Conservation (phyloP, 1,140 invertebrate genomes). For the Panagrolaimus sp. region DNA sequence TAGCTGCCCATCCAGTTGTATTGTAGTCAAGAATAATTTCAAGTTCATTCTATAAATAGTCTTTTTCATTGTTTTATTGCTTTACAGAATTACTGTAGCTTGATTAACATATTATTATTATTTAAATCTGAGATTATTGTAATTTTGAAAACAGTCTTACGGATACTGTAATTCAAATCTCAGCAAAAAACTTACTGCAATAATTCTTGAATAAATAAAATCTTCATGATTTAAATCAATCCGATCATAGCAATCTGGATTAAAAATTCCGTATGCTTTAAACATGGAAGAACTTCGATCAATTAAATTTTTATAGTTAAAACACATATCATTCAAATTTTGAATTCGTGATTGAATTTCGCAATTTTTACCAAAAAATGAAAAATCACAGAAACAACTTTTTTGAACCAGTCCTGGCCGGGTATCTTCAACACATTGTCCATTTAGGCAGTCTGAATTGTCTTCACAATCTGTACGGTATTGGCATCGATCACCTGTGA, state of each 20-base stretch:
- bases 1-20: conserved; percentile 32
- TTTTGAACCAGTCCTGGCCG: conserved; percentile 26
- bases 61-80: too few species aligned
- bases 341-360: conserved; percentile 23
- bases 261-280: conserved; percentile 39
- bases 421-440: conserved; percentile 25
- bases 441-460: conserved; percentile 31
- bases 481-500: conserved; percentile 50
- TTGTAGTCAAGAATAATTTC: conserved; percentile 43
- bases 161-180: too few species aligned
- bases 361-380: conserved; percentile 45
- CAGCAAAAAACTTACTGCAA: conserved; percentile 24
- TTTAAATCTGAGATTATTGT: too few species aligned
- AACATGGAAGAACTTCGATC: not conserved
- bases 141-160: too few species aligned
- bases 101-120: too few species aligned
- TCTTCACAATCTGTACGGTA: conserved; percentile 39
- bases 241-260: conserved; percentile 36
- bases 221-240: conserved; percentile 27
- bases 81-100: too few species aligned
- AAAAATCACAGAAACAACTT: conserved; percentile 40
- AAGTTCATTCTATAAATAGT: conserved; percentile 36
- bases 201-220: conserved; percentile 34
- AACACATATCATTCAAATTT: conserved; percentile 22
- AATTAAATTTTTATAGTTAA: conserved; percentile 21